These are phyloP conservation scores for Trichomycterus rosablanca DNA, from an alignment of 2,113 vertebrate genomes.

Conservation along the genomic window DNA sequence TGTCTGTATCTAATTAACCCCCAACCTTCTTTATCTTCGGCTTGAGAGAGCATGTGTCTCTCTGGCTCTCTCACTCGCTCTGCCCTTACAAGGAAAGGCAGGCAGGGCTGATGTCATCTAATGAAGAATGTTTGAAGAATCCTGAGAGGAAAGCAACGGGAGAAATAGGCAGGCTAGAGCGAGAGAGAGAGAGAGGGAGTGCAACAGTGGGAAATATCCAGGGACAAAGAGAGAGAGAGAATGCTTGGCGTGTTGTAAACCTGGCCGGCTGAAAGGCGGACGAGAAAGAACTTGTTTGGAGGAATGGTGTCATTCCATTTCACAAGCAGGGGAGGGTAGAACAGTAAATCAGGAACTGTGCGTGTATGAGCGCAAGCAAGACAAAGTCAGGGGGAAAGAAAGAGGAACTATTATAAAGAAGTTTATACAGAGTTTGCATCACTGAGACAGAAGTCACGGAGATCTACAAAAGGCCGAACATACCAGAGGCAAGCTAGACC, in stretches of 20 bases:
- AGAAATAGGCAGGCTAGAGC: conserved; percentile 32
- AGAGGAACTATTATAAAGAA: background rate
- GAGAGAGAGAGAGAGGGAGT: conserved; percentile 44
- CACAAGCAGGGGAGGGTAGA: conserved; percentile 61
- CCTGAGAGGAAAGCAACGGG: conserved; percentile 50
- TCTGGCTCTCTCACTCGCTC: conserved; percentile 55
- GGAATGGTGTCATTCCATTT: conserved; percentile 73
- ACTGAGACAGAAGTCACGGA: background rate
- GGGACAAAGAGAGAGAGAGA: conserved; percentile 44
- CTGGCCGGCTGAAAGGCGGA: conserved; percentile 60
- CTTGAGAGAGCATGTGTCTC: too few relatives aligned
- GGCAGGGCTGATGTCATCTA: conserved; percentile 71
- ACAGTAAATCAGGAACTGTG: conserved; percentile 53
- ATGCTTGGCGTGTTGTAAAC: conserved; percentile 65
- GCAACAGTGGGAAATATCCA: too few relatives aligned
- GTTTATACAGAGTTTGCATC: conserved; percentile 16
- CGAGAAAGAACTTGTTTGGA: conserved; percentile 75
- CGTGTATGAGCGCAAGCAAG: conserved; percentile 45
- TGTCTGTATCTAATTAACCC: conserved; percentile 68
- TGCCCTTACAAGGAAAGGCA: conserved; percentile 79
- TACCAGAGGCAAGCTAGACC: conserved; percentile 23
- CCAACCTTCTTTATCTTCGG: conserved; percentile 55
- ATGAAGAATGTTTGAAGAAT: conserved; percentile 74
- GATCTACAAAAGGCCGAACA: background rate
- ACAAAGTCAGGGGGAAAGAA: conserved; percentile 38